These are phyloP conservation scores for Eurosta solidaginis DNA, from an alignment of 1,140 invertebrate species.

Conservation along the genomic window DNA sequence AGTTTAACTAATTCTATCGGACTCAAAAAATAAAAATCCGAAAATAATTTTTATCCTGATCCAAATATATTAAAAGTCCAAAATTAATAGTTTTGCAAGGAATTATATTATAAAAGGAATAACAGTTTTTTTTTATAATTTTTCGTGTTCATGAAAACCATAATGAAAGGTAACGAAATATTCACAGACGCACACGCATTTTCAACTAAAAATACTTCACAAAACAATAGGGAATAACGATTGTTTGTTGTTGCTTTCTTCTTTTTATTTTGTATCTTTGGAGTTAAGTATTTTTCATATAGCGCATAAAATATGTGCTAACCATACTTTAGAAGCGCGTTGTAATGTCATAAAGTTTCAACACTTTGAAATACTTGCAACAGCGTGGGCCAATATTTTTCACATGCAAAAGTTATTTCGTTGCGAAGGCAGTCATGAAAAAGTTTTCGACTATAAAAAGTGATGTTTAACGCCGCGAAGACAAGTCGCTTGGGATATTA, in stretches of 20 bases:
- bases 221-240: not conserved
- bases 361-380: not conserved
- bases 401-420: slow-evolving; percentile 15
- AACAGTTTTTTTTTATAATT: too few species aligned
- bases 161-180: not conserved
- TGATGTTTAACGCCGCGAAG: slow-evolving; percentile 15
- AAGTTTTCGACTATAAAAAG: slow-evolving; percentile 10
- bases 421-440: slow-evolving; percentile 16
- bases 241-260: not conserved
- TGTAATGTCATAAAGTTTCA: not conserved
- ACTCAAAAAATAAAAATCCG: too few species aligned
- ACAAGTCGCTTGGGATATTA: not conserved
- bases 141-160: too few species aligned
- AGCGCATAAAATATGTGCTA: not conserved
- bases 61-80: too few species aligned
- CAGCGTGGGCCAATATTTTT: not conserved
- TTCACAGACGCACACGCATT: not conserved
- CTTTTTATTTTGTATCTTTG: not conserved
- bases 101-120: too few species aligned
- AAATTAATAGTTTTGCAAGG: too few species aligned
- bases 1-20: too few species aligned
- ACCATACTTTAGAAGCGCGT: not conserved
- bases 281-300: not conserved
- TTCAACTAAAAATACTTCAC: not conserved
- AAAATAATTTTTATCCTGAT: too few species aligned